phyloP scores from a whole-genome alignment of 2,797 vertebrate species.

The Gephyroberyx darwinii region DNA sequence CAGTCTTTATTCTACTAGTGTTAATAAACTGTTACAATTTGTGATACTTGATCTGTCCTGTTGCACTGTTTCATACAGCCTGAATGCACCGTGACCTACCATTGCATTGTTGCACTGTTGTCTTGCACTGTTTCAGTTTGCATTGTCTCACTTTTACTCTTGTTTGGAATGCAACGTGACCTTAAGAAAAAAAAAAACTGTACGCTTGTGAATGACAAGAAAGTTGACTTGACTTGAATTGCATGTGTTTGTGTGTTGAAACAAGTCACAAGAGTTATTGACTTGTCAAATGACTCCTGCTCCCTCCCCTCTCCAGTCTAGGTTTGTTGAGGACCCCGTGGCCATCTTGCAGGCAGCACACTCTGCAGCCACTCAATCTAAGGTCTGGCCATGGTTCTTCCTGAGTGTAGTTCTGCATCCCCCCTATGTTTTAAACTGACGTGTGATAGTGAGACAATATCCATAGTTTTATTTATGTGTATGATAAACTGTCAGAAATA shows the following conservation, averaged over 20 bases:
- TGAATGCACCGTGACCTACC: not conserved
- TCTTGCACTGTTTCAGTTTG: constrained; percentile 1
- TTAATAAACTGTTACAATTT: too few species aligned
- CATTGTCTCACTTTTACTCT: not conserved
- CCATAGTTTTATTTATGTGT: constrained; percentile 15
- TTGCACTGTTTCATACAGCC: constrained; percentile 2
- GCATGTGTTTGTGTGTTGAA: constrained; percentile 17
- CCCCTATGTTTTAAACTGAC: constrained; percentile 28
- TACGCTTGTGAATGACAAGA: not conserved
- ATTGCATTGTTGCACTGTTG: not conserved
- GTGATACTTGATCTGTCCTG: constrained; percentile 15
- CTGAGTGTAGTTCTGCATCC: constrained; percentile 42
- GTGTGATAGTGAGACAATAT: constrained; percentile 21
- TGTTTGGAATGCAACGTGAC: not conserved
- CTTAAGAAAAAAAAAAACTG: not conserved
- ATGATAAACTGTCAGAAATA: constrained; percentile 17
- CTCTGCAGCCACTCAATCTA: constrained; percentile 70
- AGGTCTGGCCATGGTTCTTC: constrained; percentile 78
- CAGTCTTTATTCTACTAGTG: too few species aligned
- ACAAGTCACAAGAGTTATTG: constrained; percentile 9
- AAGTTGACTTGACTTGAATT: not conserved
- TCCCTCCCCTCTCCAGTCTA: constrained; percentile 74
- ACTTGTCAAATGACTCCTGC: constrained; percentile 23
- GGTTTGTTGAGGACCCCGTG: constrained; percentile 79
- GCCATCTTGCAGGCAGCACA: constrained; percentile 82